Evolutionary conservation across 2,113 vertebrate species (phyloP).

Genomic region (Elgaria multicarinata): DNA sequence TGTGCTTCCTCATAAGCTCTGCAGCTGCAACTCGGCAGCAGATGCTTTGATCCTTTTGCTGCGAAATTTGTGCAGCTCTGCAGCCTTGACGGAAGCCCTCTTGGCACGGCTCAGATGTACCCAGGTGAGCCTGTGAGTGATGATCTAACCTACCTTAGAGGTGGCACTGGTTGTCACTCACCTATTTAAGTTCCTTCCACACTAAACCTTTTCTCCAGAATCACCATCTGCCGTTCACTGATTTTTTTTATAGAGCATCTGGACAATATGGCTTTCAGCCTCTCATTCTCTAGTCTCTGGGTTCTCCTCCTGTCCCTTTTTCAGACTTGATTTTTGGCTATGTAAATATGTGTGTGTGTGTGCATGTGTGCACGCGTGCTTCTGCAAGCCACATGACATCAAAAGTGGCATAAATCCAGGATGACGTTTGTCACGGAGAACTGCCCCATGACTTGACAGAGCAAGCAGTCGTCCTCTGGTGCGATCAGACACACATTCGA

Average conservation of each 20-base stretch:
- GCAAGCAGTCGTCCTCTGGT: neutral
- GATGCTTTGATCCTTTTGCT: neutral
- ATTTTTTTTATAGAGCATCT: neutral
- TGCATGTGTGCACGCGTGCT: too few species aligned
- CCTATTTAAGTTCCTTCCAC: neutral
- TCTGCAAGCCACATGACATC: neutral
- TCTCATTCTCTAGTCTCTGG: neutral
- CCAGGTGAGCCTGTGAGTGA: neutral
- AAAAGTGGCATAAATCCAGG: neutral
- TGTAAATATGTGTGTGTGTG: too few species aligned
- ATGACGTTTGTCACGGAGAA: neutral
- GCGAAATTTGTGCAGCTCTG: neutral
- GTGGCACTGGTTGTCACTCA: neutral
- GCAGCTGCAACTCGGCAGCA: neutral
- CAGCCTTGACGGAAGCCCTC: neutral
- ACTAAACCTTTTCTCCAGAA: neutral
- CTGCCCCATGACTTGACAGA: too few species aligned
- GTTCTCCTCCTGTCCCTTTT: neutral
- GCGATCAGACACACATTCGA: neutral
- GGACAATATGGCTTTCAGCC: neutral
- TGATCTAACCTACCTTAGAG: neutral
- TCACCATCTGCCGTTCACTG: neutral
- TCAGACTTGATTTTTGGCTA: neutral
- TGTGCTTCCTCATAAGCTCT: neutral
- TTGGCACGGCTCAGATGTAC: neutral